Evolutionary conservation across 2,888 invertebrate genomes (phyloP).

Genomic region (Rosalia funebris): DNA sequence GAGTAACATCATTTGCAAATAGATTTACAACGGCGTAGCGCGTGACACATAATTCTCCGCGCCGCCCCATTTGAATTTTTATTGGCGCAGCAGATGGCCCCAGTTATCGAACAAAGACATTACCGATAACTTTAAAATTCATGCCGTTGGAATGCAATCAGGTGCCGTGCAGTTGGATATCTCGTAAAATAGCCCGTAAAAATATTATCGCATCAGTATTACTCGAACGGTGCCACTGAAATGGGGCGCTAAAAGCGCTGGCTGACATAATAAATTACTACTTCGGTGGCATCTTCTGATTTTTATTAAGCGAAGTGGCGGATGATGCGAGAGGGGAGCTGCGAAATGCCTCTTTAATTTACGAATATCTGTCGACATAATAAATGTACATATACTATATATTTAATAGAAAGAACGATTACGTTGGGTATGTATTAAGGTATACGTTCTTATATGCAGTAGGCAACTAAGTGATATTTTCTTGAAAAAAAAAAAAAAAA

Average conservation of each 20-base stretch:
- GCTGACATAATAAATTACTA: constrained; percentile 45
- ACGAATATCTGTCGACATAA: not conserved
- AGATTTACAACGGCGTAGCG: not conserved
- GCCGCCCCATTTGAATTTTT: constrained; percentile 45
- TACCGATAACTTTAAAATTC: constrained; percentile 48
- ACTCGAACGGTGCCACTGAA: constrained; percentile 38
- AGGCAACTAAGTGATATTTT: no score
- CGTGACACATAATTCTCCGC: no score
- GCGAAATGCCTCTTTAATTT: not conserved
- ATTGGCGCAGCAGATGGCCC: constrained; percentile 42
- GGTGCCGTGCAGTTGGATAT: constrained; percentile 39
- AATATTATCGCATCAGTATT: constrained; percentile 51
- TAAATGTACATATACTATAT: no score
- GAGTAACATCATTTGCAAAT: not conserved
- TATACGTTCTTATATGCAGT: no score
- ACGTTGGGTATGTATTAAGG: no score
- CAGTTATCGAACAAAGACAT: constrained; percentile 47
- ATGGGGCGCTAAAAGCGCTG: constrained; percentile 43
- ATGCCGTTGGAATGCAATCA: constrained; percentile 35
- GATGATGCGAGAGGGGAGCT: not conserved
- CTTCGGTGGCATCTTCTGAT: constrained; percentile 37
- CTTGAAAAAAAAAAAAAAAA: no score
- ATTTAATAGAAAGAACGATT: no score
- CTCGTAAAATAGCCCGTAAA: constrained; percentile 51
- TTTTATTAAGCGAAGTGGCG: constrained; percentile 25